Evolutionary conservation across 1,140 invertebrate genomes (phyloP).

Genomic region (Tetramorium simillimum): DNA sequence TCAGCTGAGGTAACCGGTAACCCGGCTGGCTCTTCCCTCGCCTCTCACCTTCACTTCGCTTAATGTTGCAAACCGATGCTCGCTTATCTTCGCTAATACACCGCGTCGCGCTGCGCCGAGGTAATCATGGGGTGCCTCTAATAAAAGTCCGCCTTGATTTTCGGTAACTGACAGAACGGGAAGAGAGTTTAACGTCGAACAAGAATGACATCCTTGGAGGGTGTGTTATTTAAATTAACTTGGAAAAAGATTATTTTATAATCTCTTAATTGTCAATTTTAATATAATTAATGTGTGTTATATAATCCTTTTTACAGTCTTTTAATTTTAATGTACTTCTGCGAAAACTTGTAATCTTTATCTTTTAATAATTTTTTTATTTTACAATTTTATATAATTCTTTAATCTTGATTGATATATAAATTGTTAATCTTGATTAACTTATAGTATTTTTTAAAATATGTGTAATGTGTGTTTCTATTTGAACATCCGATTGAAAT

Average conservation of each 20-base stretch:
- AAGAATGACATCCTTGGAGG: not conserved
- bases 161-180: too few relatives aligned
- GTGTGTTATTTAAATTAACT: not conserved
- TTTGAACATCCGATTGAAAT: not conserved
- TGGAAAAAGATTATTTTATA: not conserved
- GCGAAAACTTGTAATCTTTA: not conserved
- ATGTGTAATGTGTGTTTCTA: not conserved
- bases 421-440: not conserved
- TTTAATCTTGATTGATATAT: not conserved
- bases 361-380: not conserved
- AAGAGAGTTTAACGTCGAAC: not conserved
- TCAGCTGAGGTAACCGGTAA: constrained; percentile 75
- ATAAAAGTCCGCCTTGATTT: not conserved
- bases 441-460: not conserved
- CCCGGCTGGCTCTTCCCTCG: constrained; percentile 70
- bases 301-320: not conserved
- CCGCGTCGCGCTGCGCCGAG: constrained; percentile 38
- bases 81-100: constrained; percentile 72
- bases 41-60: constrained; percentile 69
- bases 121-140: constrained; percentile 10
- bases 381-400: not conserved
- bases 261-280: not conserved
- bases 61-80: constrained; percentile 72
- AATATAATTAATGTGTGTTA: not conserved
- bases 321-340: not conserved